Percentiles rank a stretch among this genome's conserved stretches.
These are phyloP conservation scores for Jordanella pulchra DNA, from an alignment of 2,797 vertebrate species.

Conservation along the genomic window DNA sequence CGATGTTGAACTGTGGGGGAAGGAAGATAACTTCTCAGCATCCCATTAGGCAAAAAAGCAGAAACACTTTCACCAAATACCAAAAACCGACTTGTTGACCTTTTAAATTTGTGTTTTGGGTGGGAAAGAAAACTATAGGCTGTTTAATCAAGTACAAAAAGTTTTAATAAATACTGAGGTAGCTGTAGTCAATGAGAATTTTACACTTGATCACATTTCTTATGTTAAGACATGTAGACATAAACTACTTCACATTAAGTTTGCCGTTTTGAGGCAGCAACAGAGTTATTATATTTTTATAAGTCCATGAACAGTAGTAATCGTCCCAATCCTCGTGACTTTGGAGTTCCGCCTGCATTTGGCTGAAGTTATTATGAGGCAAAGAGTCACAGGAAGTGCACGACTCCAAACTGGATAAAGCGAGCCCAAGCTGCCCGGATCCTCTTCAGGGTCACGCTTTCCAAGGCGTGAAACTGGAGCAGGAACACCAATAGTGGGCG, in stretches of 20 bases:
- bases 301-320: constrained; percentile 13
- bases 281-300: neutral
- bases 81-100: too few species aligned
- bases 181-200: constrained; percentile 46
- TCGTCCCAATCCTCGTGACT: neutral
- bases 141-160: constrained; percentile 31
- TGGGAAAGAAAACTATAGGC: neutral
- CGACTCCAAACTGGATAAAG: neutral
- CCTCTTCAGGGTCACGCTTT: neutral
- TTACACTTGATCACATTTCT: constrained; percentile 40
- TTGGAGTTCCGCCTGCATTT: constrained; percentile 6
- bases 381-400: constrained; percentile 26
- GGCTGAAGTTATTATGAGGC: constrained; percentile 16
- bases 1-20: constrained; percentile 42
- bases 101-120: neutral
- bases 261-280: constrained; percentile 1
- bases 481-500: neutral
- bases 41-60: constrained; percentile 32
- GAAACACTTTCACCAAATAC: constrained; percentile 27
- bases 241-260: constrained; percentile 2
- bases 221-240: constrained; percentile 10
- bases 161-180: constrained; percentile 79
- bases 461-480: neutral
- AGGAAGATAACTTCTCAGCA: constrained; percentile 47
- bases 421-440: constrained; percentile 4